Evolutionary conservation across 2,888 invertebrate species (phyloP).

Genomic region (Elegia similella): DNA sequence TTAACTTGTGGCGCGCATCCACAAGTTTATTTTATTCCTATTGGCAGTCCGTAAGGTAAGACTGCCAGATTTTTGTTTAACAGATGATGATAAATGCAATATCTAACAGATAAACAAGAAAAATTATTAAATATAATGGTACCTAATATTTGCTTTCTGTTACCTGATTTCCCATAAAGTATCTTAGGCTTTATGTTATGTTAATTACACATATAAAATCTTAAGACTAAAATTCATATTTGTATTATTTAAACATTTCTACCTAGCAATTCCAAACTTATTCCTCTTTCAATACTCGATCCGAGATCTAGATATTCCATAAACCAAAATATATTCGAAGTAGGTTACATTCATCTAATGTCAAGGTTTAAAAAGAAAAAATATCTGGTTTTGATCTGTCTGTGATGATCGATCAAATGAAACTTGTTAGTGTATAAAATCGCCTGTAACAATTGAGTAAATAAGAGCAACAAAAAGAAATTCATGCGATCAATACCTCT

Average conservation of each 20-base stretch:
- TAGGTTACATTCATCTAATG: neutral
- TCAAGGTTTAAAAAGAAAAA: neutral
- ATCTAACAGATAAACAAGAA: too few relatives aligned
- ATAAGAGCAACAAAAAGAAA: neutral
- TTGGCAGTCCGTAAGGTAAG: too few relatives aligned
- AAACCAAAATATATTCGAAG: neutral
- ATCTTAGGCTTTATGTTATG: neutral
- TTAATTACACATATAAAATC: constrained; percentile 8
- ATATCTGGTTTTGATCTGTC: neutral
- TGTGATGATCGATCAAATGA: neutral
- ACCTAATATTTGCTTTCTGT: neutral
- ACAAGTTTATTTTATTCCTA: too few relatives aligned
- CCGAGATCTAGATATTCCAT: neutral
- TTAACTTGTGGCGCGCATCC: too few relatives aligned
- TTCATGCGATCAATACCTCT: too few relatives aligned
- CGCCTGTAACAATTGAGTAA: neutral
- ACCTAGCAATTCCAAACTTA: constrained; percentile 1
- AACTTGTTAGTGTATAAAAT: neutral
- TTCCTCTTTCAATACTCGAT: neutral
- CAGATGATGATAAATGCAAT: too few relatives aligned
- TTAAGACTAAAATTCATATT: constrained; percentile 2
- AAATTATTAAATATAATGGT: neutral
- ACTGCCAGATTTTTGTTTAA: too few relatives aligned
- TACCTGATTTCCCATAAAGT: neutral
- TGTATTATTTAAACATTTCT: constrained; percentile 1